Evolutionary conservation across 2,797 vertebrate species (phyloP).

Genomic region (Apodemus agrarius): DNA sequence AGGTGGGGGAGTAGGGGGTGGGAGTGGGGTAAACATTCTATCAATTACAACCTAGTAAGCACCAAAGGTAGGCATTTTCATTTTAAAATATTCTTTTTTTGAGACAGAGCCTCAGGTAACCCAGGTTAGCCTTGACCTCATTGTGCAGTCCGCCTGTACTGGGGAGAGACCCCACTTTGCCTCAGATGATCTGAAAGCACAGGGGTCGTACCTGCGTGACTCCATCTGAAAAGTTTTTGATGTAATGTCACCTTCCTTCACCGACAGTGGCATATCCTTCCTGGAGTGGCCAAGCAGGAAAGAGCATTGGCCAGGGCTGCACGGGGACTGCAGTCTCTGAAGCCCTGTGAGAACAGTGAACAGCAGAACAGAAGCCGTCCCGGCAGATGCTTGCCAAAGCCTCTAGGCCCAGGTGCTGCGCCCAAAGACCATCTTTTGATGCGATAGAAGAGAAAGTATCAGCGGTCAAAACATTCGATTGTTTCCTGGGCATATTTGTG

Average conservation of each 20-base stretch:
- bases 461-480: neutral
- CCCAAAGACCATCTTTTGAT: neutral
- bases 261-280: neutral
- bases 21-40: neutral
- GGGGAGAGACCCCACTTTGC: neutral
- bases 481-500: neutral
- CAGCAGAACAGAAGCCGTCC: neutral
- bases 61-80: neutral
- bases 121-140: neutral
- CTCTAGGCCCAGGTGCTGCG: neutral
- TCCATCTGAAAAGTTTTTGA: neutral
- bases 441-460: conserved; percentile 8
- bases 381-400: neutral
- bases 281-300: neutral
- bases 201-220: neutral
- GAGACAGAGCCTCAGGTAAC: neutral
- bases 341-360: neutral
- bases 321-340: neutral
- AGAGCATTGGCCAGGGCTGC: neutral
- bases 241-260: neutral
- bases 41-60: neutral
- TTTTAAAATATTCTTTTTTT: neutral
- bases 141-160: neutral
- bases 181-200: neutral
- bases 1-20: too few relatives aligned